A percentile compares a stretch with the other conserved stretches of the same genome.
Conservation (phyloP, 2,113 vertebrate genomes). For the Aythya baeri region DNA sequence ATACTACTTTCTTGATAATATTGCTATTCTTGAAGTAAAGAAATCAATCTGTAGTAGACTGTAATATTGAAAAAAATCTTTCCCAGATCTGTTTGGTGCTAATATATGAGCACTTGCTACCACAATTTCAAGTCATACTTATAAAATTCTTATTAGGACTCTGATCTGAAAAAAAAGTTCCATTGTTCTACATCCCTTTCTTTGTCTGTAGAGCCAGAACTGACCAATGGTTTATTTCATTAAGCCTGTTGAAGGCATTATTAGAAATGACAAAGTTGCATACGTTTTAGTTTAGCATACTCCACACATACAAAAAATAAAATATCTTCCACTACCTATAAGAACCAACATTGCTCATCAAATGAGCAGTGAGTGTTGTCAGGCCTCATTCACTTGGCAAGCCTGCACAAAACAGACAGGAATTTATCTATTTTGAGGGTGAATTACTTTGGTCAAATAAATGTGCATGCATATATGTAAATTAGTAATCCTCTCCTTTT, state of each 20-base stretch:
- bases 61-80: not conserved
- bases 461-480: fast-evolving
- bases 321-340: not conserved
- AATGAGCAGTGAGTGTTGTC: not conserved
- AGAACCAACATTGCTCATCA: not conserved
- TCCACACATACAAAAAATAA: not conserved
- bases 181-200: not conserved
- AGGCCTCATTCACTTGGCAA: not conserved
- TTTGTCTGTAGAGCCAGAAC: not conserved
- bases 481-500: not conserved
- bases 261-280: not conserved
- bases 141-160: not conserved
- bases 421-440: not conserved
- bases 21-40: not conserved
- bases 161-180: not conserved
- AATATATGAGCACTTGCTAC: not conserved
- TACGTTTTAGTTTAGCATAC: not conserved
- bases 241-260: not conserved
- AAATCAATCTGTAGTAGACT: not conserved
- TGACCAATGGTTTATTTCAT: not conserved
- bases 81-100: not conserved
- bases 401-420: not conserved
- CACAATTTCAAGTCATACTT: not conserved
- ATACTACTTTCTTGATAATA: not conserved
- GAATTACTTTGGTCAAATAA: not conserved